Percentiles rank a stretch among this genome's conserved stretches.
Conservation (phyloP, 2,797 vertebrate species). For the Paramormyrops hopkinsi region DNA sequence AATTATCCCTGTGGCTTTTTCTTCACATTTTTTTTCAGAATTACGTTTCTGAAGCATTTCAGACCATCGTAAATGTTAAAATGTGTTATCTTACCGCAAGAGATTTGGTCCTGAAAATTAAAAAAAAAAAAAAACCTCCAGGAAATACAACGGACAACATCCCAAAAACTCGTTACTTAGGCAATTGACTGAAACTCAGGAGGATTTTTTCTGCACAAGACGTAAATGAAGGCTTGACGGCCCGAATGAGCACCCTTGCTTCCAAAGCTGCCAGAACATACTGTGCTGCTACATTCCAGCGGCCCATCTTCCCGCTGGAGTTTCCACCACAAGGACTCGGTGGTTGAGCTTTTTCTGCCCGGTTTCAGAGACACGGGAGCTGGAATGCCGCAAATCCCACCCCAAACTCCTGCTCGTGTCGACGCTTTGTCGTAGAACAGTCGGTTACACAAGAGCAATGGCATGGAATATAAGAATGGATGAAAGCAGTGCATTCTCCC, state of each 20-base stretch:
- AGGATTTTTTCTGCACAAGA: neutral
- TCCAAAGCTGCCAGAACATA: neutral
- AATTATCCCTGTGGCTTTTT: conserved; percentile 3
- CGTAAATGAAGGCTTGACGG: neutral
- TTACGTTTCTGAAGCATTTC: neutral
- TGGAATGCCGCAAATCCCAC: neutral
- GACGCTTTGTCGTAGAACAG: neutral
- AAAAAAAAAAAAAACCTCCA: neutral
- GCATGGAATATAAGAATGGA: neutral
- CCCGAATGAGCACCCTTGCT: neutral
- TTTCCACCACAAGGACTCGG: neutral
- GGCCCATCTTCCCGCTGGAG: neutral
- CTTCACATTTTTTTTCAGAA: neutral
- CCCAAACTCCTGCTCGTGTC: neutral
- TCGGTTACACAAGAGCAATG: neutral
- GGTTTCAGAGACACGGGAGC: neutral
- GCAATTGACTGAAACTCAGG: neutral
- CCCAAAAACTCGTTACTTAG: neutral
- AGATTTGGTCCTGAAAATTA: neutral
- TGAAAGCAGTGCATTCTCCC: neutral
- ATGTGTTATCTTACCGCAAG: neutral
- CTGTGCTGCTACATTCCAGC: neutral
- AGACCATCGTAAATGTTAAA: neutral
- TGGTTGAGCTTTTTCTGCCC: neutral
- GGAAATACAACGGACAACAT: neutral